Evolutionary conservation across 37 sponge, comb jelly and placozoan species (phyloP), one percentile per base, ranked within the genome.

Genomic region (Amphimedon queenslandica): DNA sequence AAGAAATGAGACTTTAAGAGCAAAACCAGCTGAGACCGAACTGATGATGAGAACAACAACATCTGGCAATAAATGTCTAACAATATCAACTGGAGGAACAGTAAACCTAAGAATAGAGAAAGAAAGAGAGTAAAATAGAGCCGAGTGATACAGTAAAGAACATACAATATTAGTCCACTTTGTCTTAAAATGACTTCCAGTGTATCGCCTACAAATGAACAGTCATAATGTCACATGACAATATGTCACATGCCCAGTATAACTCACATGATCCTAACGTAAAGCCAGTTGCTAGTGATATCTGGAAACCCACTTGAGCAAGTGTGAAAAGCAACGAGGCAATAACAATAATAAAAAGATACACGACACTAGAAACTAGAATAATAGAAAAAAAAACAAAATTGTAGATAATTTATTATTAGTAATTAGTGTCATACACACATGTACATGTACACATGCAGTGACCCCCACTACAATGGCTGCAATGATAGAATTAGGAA

Each of bases 221-320:
- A 60, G 21, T n/a, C 5, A 25, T 60, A 60, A 25, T 60, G 5
- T 60, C 51, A 25, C 28, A 25, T 60, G 5, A 6, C 21, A 11
- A 25, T 60, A n/a, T n/a, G 5, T 25, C 21, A 60, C 23, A 5
- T 11, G 42, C 8, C 33, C 82, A 76, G n/a, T n/a, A n/a, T n/a
- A 37, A 84, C 90, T 60, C 5, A n/a, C 61, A 60, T 60, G 61
- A n/a, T 25, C 5, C 27, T n/a, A 60, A 25, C 23, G 8, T n/a
- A 13, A 60, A 25, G 27, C 68, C 66, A 56, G 78, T 84, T 2
- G 43, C 69, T 13, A 87, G 55, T 21, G 65, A 42, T 67, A 92
- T 66, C 42, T 92, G 93, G 70, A 88, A 92, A 36, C 79, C 37
- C 11, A 56, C 64, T 58, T 92, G 93, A 8, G 39, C 77, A 55